A percentile compares a stretch with the other conserved stretches of the same genome.
Evolutionary conservation across 2,888 invertebrate species (phyloP).

Genomic region (Oscheius onirici): DNA sequence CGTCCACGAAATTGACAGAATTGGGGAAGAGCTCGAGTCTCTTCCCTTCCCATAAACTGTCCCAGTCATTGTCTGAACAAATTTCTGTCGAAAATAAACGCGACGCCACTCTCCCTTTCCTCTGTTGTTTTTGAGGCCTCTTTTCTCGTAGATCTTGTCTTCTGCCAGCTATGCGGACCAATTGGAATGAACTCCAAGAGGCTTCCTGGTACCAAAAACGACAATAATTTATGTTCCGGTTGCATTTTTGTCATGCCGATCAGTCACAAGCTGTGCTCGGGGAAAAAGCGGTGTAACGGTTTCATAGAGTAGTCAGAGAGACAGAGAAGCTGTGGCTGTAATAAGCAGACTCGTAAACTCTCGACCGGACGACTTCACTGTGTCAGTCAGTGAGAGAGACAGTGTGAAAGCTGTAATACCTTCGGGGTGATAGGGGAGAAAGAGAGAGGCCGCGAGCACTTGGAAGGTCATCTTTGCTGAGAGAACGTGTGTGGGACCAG

Average conservation of each 20-base stretch:
- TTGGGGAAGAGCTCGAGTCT: background rate
- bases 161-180: no score
- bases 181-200: no score
- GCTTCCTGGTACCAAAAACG: no score
- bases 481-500: background rate
- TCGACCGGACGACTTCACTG: background rate
- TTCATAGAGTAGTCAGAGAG: background rate
- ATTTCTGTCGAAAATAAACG: background rate
- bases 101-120: background rate
- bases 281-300: background rate
- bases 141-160: no score
- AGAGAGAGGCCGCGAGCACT: background rate
- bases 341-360: conserved; percentile 14
- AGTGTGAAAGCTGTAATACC: background rate
- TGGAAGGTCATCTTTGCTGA: background rate
- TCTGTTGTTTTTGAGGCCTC: no score
- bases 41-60: conserved; percentile 6
- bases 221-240: no score
- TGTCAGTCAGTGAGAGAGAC: conserved; percentile 4
- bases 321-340: background rate
- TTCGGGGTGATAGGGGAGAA: background rate
- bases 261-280: no score
- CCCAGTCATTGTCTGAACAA: no score
- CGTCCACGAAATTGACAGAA: background rate
- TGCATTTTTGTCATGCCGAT: no score